A percentile compares a stretch with the other conserved stretches of the same genome.
Evolutionary conservation across 1,140 invertebrate genomes (phyloP).

Genomic region (Trissolcus basalis): DNA sequence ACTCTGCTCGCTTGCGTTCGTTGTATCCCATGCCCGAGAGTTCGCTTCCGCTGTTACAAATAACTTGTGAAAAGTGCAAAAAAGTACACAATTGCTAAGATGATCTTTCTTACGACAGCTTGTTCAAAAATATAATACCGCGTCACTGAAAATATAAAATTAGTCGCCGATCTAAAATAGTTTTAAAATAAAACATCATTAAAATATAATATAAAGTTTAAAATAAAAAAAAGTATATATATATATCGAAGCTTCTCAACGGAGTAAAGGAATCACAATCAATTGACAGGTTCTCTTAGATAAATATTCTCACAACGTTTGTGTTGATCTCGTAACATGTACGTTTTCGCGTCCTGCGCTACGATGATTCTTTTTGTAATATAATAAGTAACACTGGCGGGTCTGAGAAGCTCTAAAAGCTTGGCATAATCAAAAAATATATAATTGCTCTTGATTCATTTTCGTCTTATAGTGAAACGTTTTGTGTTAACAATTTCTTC

Average conservation of each 20-base stretch:
- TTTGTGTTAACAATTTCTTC: constrained; percentile 5
- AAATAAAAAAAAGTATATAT: too few relatives aligned
- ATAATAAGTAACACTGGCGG: constrained; percentile 31
- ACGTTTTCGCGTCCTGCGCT: constrained; percentile 29
- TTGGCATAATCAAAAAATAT: too few relatives aligned
- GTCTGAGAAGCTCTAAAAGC: neutral
- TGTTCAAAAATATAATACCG: too few relatives aligned
- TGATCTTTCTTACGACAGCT: constrained; percentile 8
- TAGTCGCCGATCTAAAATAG: too few relatives aligned
- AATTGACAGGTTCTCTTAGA: neutral
- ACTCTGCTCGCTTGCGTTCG: constrained; percentile 26
- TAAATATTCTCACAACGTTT: constrained; percentile 1
- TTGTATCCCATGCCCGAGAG: constrained; percentile 40
- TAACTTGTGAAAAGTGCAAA: constrained; percentile 51
- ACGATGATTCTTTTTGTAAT: constrained; percentile 9
- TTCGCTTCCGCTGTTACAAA: constrained; percentile 38
- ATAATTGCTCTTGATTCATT: too few relatives aligned
- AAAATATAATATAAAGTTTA: too few relatives aligned
- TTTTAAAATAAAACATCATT: too few relatives aligned
- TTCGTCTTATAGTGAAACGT: neutral
- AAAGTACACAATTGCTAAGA: constrained; percentile 31
- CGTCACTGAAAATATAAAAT: too few relatives aligned
- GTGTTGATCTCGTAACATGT: constrained; percentile 1
- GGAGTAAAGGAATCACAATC: too few relatives aligned
- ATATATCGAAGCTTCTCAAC: too few relatives aligned